phyloP scores from a whole-genome alignment of 2,113 vertebrate genomes.

The Kryptolebias marmoratus region DNA sequence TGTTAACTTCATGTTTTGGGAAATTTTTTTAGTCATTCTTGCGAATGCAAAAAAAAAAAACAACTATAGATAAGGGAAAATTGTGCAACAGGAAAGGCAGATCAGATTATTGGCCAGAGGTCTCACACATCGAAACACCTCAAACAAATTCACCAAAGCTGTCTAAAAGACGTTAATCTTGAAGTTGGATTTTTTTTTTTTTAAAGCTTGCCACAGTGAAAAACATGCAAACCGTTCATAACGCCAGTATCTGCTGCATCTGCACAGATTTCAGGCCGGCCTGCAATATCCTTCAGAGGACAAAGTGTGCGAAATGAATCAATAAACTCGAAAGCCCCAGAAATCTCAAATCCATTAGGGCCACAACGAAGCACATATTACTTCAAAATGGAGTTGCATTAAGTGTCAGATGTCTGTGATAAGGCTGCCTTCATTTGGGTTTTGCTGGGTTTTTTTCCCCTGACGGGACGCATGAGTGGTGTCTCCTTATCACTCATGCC shows the following conservation, averaged over 20 bases:
- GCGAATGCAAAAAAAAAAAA: slow-evolving; percentile 31
- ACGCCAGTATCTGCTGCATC: slow-evolving; percentile 60
- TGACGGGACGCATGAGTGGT: slow-evolving; percentile 63
- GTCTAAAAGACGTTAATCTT: slow-evolving; percentile 4
- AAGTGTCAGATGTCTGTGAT: slow-evolving; percentile 75
- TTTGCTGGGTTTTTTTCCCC: slow-evolving; percentile 42
- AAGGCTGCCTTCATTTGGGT: slow-evolving; percentile 72
- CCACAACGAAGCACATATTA: slow-evolving; percentile 53
- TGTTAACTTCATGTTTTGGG: neutral
- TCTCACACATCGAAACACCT: slow-evolving; percentile 15
- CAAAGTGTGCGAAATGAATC: slow-evolving; percentile 69
- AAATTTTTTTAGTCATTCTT: slow-evolving; percentile 8
- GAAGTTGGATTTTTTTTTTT: neutral
- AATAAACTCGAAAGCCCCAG: slow-evolving; percentile 65
- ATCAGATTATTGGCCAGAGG: slow-evolving; percentile 75
- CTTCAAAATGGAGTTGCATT: slow-evolving; percentile 71
- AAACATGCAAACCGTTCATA: slow-evolving; percentile 47
- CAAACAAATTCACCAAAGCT: neutral
- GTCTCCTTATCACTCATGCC: slow-evolving; percentile 73
- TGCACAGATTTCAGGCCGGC: slow-evolving; percentile 32
- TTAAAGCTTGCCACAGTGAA: slow-evolving; percentile 8
- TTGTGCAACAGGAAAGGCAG: slow-evolving; percentile 47
- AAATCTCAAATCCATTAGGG: slow-evolving; percentile 72
- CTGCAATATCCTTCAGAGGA: slow-evolving; percentile 65
- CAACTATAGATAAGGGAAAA: slow-evolving; percentile 63